Evolutionary conservation across 2,888 invertebrate genomes (phyloP).

Genomic region (Hypsopygia costalis): DNA sequence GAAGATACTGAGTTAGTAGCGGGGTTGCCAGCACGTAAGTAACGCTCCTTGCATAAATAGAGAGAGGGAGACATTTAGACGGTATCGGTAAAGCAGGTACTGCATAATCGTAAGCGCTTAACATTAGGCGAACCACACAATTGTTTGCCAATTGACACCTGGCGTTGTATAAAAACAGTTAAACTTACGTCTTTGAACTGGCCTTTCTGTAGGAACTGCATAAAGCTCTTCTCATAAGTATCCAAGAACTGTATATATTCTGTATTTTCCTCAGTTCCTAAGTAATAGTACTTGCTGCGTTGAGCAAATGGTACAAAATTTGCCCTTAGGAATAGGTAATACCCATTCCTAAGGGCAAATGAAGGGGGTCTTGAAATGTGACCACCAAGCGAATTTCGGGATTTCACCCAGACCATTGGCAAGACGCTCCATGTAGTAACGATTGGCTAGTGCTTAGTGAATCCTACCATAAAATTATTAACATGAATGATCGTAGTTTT

Average conservation of each 20-base stretch:
- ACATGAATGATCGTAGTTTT: too few species aligned
- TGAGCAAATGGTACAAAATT: constrained; percentile 72
- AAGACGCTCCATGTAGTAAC: constrained; percentile 85
- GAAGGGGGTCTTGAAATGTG: constrained; percentile 72
- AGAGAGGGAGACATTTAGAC: too few species aligned
- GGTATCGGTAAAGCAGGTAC: too few species aligned
- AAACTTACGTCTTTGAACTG: constrained; percentile 81
- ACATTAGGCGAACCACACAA: too few species aligned
- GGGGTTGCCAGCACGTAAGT: too few species aligned
- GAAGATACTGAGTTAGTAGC: too few species aligned
- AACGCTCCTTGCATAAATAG: too few species aligned
- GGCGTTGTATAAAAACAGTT: background rate
- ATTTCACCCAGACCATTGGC: constrained; percentile 82
- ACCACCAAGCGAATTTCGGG: constrained; percentile 82
- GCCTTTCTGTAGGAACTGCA: constrained; percentile 74
- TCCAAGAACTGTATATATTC: constrained; percentile 79
- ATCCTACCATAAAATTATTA: too few species aligned
- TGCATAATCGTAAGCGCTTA: too few species aligned
- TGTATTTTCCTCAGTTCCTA: constrained; percentile 68
- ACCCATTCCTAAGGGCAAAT: too few species aligned
- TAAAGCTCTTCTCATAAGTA: constrained; percentile 77
- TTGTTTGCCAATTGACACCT: too few species aligned
- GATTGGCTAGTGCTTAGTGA: too few species aligned
- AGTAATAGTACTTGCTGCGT: constrained; percentile 81
- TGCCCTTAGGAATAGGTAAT: constrained; percentile 37